Evolutionary conservation across 2,113 vertebrate species (phyloP).

Genomic region (Bos javanicus): DNA sequence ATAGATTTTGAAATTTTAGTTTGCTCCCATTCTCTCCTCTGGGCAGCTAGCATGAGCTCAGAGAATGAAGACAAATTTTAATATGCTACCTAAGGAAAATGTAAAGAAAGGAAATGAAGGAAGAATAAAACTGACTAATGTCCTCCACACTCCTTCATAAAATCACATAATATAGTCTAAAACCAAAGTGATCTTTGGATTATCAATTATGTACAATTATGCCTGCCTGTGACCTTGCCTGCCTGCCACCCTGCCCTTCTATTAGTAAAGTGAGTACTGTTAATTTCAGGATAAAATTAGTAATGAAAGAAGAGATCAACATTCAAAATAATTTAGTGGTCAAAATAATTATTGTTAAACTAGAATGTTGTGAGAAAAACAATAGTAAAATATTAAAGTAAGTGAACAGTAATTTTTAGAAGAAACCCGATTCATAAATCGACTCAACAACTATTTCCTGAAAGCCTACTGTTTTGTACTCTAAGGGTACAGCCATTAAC

Average conservation of each 20-base stretch:
- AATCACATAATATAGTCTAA: background rate
- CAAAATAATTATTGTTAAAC: conserved; percentile 18
- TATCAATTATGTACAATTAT: background rate
- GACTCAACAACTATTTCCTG: background rate
- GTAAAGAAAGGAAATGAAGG: background rate
- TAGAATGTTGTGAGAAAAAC: background rate
- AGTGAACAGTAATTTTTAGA: background rate
- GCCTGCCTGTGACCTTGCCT: background rate
- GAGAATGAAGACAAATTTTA: conserved; percentile 18
- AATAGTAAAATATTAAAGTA: conserved; percentile 1
- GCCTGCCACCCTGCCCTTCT: background rate
- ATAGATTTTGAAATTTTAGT: background rate
- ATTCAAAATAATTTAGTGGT: background rate
- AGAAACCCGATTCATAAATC: background rate
- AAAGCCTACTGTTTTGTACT: background rate
- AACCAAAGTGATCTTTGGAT: background rate
- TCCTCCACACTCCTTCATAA: background rate
- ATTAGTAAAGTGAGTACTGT: background rate
- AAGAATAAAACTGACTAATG: background rate
- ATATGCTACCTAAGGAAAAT: background rate
- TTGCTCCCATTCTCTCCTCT: background rate
- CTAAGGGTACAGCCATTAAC: background rate
- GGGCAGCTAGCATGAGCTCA: background rate
- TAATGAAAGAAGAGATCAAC: conserved; percentile 12
- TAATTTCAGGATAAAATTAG: conserved; percentile 23